Conservation (phyloP, 2,113 vertebrate species). For the Recurvirostra avosetta region DNA sequence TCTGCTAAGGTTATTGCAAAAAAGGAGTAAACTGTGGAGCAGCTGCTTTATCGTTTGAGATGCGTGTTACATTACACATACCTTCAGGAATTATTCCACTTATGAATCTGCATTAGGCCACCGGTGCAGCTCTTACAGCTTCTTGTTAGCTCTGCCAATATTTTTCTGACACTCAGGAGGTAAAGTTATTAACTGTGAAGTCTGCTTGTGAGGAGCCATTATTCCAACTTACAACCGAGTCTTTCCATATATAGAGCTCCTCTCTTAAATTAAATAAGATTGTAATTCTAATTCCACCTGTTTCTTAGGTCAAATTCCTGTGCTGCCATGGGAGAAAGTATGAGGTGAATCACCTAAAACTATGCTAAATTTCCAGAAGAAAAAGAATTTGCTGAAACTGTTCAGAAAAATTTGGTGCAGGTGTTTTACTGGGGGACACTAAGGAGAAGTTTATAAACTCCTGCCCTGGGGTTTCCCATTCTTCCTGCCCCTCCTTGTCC, state of each 20-base stretch:
- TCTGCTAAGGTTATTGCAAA: not conserved
- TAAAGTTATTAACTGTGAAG: conserved; percentile 40
- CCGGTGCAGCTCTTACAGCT: not conserved
- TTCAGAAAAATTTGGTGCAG: not conserved
- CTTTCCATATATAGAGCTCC: not conserved
- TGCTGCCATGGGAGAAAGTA: not conserved
- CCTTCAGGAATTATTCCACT: conserved; percentile 44
- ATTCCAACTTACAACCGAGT: not conserved
- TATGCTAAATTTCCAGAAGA: not conserved
- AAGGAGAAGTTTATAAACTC: not conserved
- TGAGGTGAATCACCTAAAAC: not conserved
- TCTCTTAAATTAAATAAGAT: not conserved
- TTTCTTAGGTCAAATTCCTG: not conserved
- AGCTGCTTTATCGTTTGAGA: conserved; percentile 26
- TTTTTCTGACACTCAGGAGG: not conserved
- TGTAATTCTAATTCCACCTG: not conserved
- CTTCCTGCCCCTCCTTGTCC: not conserved
- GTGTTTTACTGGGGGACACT: not conserved
- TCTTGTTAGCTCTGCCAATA: conserved; percentile 1
- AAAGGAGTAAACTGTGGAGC: not conserved
- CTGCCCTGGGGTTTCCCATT: not conserved
- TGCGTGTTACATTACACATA: not conserved
- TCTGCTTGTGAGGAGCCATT: not conserved
- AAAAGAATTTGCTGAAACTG: not conserved
- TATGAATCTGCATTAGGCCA: not conserved